Conservation (phyloP, 2,797 vertebrate genomes). For the Protonibea diacanthus region DNA sequence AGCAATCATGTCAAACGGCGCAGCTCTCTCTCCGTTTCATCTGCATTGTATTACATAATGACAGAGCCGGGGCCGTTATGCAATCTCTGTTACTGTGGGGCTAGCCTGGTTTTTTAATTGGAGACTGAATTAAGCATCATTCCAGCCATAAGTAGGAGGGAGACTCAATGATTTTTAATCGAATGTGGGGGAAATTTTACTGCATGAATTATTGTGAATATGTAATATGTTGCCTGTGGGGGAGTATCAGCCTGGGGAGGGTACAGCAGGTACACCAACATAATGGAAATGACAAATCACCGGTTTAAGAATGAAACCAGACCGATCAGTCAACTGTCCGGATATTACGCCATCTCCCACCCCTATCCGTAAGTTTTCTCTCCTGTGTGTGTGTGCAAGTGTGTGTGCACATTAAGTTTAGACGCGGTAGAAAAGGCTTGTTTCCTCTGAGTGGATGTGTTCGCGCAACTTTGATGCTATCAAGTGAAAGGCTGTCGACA, state of each 20-base stretch:
- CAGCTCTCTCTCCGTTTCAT: constrained; percentile 47
- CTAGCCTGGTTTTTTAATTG: constrained; percentile 63
- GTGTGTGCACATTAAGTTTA: background rate
- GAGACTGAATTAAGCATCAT: constrained; percentile 56
- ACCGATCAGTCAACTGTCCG: constrained; percentile 18
- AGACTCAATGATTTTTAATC: constrained; percentile 22
- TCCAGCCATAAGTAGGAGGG: constrained; percentile 32
- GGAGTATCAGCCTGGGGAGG: constrained; percentile 4
- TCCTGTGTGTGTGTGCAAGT: too few relatives aligned
- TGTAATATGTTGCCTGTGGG: constrained; percentile 27
- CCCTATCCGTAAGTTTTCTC: background rate
- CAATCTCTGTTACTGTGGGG: constrained; percentile 59
- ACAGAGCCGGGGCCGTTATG: constrained; percentile 59
- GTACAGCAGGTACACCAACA: background rate
- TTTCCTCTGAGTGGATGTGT: constrained; percentile 14
- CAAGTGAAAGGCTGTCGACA: constrained; percentile 22
- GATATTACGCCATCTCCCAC: background rate
- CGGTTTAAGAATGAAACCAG: constrained; percentile 19
- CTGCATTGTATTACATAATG: constrained; percentile 71
- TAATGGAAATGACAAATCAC: constrained; percentile 22
- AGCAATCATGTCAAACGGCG: constrained; percentile 48
- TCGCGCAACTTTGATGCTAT: constrained; percentile 42
- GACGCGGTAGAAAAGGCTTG: background rate
- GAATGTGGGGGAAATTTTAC: background rate
- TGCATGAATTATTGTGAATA: constrained; percentile 31